Evolutionary conservation across 2,797 vertebrate genomes (phyloP), one percentile per base, ranked within the genome.

Genomic region (Peromyscus aztecus): DNA sequence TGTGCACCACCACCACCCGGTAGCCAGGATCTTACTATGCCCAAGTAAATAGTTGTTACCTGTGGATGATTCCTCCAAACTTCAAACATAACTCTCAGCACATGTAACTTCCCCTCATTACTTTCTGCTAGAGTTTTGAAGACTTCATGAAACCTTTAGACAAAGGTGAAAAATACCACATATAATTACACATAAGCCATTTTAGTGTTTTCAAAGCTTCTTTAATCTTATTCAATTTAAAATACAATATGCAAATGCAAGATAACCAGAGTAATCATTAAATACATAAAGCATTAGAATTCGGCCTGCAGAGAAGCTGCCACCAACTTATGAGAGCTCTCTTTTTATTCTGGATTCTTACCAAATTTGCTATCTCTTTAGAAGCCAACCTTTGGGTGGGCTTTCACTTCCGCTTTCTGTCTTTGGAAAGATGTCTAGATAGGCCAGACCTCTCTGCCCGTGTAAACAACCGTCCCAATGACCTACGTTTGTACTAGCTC

Each of bases 51-150:
- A 75, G 77, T 34, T 96, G 92, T 98, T 98, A 99, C 99, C 99
- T 99, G 99, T 9, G 99, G 99, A 95, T 99, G 99, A 97, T 99
- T 99, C 98, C 98, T 99, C 99, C 99, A 99, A 88, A 99, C 99
- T 10, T 99, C 99, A 89, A 99, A 99, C 69, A 99, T 98, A 95
- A 99, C 99, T 96, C 99, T 99, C 10, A 99, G 99, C 97, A 99
- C 99, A 94, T 99, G 99, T 86, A 99, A 99, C 94, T 99, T 99
- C 49, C 99, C 99, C 97, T 99, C 99, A 82, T 99, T 99, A 24
- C 98, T 99, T 83, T 99, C 99, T 9, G 99, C 99, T 96, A 99
- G 98, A 0, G 96, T 98, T 99, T 99, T 99, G 98, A 99, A 98
- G 97, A 99, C 99, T 98, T 99, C 99, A 75, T 99, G 99, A 98